Conservation (phyloP, 2,888 invertebrate species). For the Drosophila recens region DNA sequence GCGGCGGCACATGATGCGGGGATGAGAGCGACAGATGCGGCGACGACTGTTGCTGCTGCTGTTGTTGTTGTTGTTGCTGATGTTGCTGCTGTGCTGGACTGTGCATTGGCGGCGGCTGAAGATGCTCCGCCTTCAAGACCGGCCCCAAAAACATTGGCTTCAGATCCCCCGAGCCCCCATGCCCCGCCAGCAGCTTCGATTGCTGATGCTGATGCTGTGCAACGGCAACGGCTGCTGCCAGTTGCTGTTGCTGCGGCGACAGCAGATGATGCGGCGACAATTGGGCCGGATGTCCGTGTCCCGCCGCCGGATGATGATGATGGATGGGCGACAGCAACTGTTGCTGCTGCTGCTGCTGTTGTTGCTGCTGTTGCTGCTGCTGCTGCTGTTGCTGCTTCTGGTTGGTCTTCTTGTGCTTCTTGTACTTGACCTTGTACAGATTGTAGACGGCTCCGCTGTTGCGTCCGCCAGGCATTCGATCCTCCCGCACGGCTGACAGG, state of each 20-base stretch:
- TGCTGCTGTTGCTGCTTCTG: conserved; percentile 87
- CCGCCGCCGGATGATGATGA: conserved; percentile 83
- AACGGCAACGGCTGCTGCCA: conserved; percentile 81
- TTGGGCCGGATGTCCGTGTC: conserved; percentile 84
- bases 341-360: conserved; percentile 79
- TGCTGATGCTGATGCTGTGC: conserved; percentile 82
- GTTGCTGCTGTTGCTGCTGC: conserved; percentile 86
- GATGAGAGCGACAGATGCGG: conserved; percentile 75
- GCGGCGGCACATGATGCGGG: conserved; percentile 81
- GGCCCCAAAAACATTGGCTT: conserved; percentile 83
- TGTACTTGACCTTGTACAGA: conserved; percentile 99
- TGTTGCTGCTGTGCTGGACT: conserved; percentile 82
- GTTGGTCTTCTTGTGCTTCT: conserved; percentile 96
- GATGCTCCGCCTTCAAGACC: conserved; percentile 79
- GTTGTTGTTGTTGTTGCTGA: conserved; percentile 77
- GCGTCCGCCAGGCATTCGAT: conserved; percentile 99
- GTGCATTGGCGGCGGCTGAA: conserved; percentile 71
- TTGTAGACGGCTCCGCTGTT: conserved; percentile 99
- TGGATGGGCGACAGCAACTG: conserved; percentile 81
- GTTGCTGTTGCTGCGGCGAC: conserved; percentile 82
- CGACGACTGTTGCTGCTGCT: conserved; percentile 72
- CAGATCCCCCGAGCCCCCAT: conserved; percentile 62
- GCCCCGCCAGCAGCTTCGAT: conserved; percentile 71
- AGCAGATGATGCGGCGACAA: conserved; percentile 77
- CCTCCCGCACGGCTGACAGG: conserved; percentile 95